Base-by-base conservation (phyloP, 1,140 invertebrate species). In the Diorhabda sublineata region DNA sequence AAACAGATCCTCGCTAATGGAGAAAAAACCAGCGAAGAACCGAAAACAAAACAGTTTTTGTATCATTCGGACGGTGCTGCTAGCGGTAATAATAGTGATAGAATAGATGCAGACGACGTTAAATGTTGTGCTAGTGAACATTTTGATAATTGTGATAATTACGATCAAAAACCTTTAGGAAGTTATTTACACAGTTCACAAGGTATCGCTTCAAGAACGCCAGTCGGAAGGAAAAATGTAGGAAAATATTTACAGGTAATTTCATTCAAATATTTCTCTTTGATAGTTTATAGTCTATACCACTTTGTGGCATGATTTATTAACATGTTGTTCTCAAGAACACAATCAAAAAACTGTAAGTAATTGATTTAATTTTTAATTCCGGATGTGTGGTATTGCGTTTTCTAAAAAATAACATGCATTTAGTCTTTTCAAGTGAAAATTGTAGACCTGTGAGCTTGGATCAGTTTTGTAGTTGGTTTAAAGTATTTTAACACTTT, bases 161-260 rank as follows among this genome's bases (percentile, higher is more conserved):
- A 69, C 45, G 71, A 59, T 58, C 67, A 75, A 42, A 72, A 73
- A 66, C 79, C 79, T 41, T 72, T 81, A 26, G 79, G 78, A 3
- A 77, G 72, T 66, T 81, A 80, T 63, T 69, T 79, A 68, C 78
- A 81, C 64, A 77, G 75, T n/a, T 67, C 75, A n/a, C 76, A 74
- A 11, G 79, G 78, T 6, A 81, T 81, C 43, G 78, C 78, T 42
- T 80, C 78, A 4, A 78, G 79, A 68, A 80, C 76, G 41, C 79
- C 78, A 4, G 78, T 78, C 8, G 79, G 79, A 5, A 73, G 79
- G 58, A 81, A 79, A 60, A 77, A 79, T 66, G 68, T 80, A 73
- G 79, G 79, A 63, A 80, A 81, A 71, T 80, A 74, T 69, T 69
- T 81, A 45, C 79, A 81, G 77, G 79, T 81, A 58, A 52, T 6